A percentile compares a stretch with the other conserved stretches of the same genome.
Evolutionary conservation across 2,113 vertebrate species (phyloP).

Genomic region (Apus apus): DNA sequence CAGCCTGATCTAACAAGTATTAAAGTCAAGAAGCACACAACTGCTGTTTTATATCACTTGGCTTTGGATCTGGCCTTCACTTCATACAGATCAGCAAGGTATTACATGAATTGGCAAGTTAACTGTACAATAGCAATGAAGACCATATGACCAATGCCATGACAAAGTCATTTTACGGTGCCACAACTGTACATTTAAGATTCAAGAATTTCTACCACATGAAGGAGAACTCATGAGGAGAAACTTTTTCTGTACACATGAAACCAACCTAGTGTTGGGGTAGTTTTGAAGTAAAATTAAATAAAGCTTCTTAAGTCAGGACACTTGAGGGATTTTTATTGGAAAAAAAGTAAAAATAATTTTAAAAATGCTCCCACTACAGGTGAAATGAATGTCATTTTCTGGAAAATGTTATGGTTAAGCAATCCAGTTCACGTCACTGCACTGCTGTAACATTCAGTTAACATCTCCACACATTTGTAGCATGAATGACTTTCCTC

Average conservation of each 20-base stretch:
- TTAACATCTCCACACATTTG: neutral
- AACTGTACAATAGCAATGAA: neutral
- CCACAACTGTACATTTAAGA: neutral
- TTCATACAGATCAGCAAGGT: neutral
- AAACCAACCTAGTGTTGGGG: fast-evolving
- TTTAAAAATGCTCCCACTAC: too few relatives aligned
- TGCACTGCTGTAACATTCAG: neutral
- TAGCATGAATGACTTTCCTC: neutral
- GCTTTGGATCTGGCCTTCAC: neutral
- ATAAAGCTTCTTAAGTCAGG: neutral
- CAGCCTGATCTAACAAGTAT: neutral
- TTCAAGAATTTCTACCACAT: neutral
- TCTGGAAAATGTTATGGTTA: neutral
- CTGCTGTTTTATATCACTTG: neutral
- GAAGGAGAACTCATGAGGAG: neutral
- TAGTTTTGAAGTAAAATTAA: neutral
- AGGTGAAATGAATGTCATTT: neutral
- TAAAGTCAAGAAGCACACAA: neutral
- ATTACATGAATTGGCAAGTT: neutral
- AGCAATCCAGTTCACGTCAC: neutral
- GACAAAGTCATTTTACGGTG: neutral
- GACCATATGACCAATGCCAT: neutral
- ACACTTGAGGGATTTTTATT: neutral
- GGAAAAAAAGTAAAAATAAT: neutral
- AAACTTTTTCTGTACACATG: neutral